Percentiles rank a stretch among this genome's conserved stretches.
These are phyloP conservation scores for Baronia brevicornis DNA, from an alignment of 2,888 invertebrate species.

Conservation along the genomic window DNA sequence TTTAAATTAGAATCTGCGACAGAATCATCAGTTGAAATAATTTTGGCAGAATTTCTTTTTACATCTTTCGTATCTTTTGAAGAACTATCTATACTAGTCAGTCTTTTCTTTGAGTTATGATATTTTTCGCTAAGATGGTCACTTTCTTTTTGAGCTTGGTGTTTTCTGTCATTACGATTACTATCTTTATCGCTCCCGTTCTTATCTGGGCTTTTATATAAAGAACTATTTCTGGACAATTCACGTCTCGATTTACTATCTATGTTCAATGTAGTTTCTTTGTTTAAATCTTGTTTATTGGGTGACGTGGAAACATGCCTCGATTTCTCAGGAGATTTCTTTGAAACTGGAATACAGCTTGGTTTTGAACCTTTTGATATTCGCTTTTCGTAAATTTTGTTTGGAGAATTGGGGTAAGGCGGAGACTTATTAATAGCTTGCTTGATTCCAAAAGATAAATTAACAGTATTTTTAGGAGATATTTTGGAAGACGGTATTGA, in stretches of 20 bases:
- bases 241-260: conserved; percentile 49
- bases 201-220: conserved; percentile 59
- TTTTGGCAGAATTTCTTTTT: conserved; percentile 51
- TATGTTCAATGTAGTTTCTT: conserved; percentile 35
- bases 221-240: conserved; percentile 38
- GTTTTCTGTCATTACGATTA: conserved; percentile 58
- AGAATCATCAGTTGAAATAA: conserved; percentile 44
- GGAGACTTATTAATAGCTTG: conserved; percentile 44
- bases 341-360: conserved; percentile 63
- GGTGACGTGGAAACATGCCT: conserved; percentile 49
- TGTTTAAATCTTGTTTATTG: conserved; percentile 50
- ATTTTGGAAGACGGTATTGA: conserved; percentile 67
- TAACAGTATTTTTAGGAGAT: conserved; percentile 59
- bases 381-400: conserved; percentile 49
- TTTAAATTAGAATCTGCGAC: conserved; percentile 37
- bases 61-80: conserved; percentile 54
- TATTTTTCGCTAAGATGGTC: conserved; percentile 70
- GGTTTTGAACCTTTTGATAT: conserved; percentile 48
- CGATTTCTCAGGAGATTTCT: conserved; percentile 48
- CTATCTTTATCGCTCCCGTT: conserved; percentile 58
- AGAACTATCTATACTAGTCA: conserved; percentile 73
- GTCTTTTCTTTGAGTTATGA: conserved; percentile 74
- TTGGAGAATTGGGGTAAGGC: conserved; percentile 30
- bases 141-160: conserved; percentile 68
- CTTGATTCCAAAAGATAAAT: conserved; percentile 55